Percentiles rank a stretch among this genome's conserved stretches.
Evolutionary conservation across 2,797 vertebrate species (phyloP).

Genomic region (Sebastiscus tertius): DNA sequence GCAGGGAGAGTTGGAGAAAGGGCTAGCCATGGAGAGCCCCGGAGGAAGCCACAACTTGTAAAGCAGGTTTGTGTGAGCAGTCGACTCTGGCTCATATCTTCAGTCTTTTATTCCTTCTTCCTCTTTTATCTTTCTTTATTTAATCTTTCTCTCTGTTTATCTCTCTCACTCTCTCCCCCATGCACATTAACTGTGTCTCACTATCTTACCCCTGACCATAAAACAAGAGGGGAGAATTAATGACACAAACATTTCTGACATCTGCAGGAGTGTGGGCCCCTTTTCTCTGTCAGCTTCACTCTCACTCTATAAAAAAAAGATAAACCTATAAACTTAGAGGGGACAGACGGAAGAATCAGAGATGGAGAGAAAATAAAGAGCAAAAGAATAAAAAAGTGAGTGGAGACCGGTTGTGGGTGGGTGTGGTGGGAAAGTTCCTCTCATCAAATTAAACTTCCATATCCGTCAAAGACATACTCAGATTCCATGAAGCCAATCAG

Average conservation of each 20-base stretch:
- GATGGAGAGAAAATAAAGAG: conserved; percentile 13
- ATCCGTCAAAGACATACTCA: conserved; percentile 63
- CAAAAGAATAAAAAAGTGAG: conserved; percentile 47
- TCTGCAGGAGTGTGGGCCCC: conserved; percentile 33
- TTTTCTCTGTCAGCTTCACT: conserved; percentile 43
- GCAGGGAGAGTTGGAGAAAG: conserved; percentile 47
- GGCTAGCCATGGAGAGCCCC: conserved; percentile 47
- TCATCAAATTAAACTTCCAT: conserved; percentile 74
- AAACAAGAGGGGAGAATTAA: conserved; percentile 65
- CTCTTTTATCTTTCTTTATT: conserved; percentile 58
- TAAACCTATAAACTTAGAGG: conserved; percentile 48
- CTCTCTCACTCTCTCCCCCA: conserved; percentile 22
- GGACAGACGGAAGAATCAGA: conserved; percentile 21
- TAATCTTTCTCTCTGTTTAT: conserved; percentile 46
- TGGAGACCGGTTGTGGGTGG: conserved; percentile 30
- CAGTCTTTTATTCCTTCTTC: conserved; percentile 24
- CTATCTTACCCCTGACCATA: conserved; percentile 29
- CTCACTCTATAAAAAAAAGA: conserved; percentile 69
- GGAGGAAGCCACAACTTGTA: conserved; percentile 62
- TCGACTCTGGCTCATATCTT: conserved; percentile 27
- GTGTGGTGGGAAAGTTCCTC: conserved; percentile 61
- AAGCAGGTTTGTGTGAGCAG: conserved; percentile 64
- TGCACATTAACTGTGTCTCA: conserved; percentile 34
- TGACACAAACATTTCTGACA: conserved; percentile 62
- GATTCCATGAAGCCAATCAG: conserved; percentile 79